A percentile compares a stretch with the other conserved stretches of the same genome.
phyloP scores from a whole-genome alignment of 2,797 vertebrate genomes.

The Pitangus sulphuratus region DNA sequence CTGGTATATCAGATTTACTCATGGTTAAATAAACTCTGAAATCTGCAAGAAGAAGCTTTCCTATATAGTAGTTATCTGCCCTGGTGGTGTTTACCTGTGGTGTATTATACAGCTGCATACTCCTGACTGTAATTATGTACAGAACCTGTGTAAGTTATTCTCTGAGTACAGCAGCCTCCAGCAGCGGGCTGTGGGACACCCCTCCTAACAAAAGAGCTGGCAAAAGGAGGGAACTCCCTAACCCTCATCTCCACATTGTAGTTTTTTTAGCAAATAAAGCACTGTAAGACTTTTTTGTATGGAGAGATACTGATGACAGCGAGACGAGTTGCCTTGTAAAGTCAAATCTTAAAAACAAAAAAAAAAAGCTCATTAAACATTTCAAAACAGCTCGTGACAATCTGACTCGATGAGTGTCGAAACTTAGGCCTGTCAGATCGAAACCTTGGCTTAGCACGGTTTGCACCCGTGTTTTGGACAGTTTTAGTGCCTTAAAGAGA shows the following conservation, averaged over 20 bases:
- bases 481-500: not conserved
- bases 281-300: slow-evolving; percentile 80
- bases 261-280: slow-evolving; percentile 71
- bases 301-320: slow-evolving; percentile 57
- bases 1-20: not conserved
- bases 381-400: slow-evolving; percentile 61
- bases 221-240: slow-evolving; percentile 51
- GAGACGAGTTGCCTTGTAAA: slow-evolving; percentile 76
- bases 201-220: slow-evolving; percentile 10
- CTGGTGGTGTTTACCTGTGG: slow-evolving; percentile 5
- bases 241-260: slow-evolving; percentile 64
- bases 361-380: slow-evolving; percentile 82
- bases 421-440: not conserved
- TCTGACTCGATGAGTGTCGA: slow-evolving; percentile 11
- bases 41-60: not conserved
- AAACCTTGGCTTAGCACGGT: not conserved
- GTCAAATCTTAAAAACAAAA: slow-evolving; percentile 64
- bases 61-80: not conserved
- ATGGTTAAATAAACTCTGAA: not conserved
- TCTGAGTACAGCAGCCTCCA: slow-evolving; percentile 17
- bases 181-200: not conserved
- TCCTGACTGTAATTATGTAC: slow-evolving; percentile 86
- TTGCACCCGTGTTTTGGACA: not conserved
- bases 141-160: slow-evolving; percentile 86
- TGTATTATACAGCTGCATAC: not conserved